A percentile compares a stretch with the other conserved stretches of the same genome.
Evolutionary conservation across 2,113 vertebrate species (phyloP).

Genomic region (Balaeniceps rex): DNA sequence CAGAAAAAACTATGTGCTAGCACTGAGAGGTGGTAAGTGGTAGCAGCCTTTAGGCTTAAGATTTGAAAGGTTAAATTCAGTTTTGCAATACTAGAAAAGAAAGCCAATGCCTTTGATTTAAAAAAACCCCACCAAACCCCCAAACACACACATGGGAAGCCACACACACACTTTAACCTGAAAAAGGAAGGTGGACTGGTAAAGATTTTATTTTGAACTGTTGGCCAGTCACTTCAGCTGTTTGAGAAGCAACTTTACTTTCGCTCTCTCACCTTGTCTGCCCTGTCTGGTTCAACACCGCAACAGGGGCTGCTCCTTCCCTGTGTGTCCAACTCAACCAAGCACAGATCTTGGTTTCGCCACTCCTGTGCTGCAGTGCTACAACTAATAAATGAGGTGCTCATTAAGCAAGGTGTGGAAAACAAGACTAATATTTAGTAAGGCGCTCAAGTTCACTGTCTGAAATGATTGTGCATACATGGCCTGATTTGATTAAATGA

Average conservation of each 20-base stretch:
- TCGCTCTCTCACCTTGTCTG: background rate
- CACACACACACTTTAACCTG: background rate
- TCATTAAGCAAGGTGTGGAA: background rate
- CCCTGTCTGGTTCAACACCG: background rate
- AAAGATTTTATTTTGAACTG: background rate
- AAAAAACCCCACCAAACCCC: background rate
- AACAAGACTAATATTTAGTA: background rate
- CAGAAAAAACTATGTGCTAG: background rate
- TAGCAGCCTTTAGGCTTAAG: background rate
- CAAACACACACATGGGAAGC: background rate
- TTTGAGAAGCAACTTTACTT: background rate
- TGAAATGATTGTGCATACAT: background rate
- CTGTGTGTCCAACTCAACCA: no score
- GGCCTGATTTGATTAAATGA: background rate
- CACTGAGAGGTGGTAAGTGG: background rate
- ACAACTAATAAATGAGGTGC: background rate
- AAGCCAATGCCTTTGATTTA: background rate
- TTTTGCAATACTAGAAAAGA: background rate
- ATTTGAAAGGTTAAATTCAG: background rate
- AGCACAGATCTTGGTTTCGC: background rate
- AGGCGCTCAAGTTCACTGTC: background rate
- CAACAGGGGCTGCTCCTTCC: background rate
- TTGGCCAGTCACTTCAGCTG: background rate
- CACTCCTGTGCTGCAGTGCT: background rate
- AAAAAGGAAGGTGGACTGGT: background rate